Conservation (phyloP, 2,797 vertebrate species). For the Pterois miles region DNA sequence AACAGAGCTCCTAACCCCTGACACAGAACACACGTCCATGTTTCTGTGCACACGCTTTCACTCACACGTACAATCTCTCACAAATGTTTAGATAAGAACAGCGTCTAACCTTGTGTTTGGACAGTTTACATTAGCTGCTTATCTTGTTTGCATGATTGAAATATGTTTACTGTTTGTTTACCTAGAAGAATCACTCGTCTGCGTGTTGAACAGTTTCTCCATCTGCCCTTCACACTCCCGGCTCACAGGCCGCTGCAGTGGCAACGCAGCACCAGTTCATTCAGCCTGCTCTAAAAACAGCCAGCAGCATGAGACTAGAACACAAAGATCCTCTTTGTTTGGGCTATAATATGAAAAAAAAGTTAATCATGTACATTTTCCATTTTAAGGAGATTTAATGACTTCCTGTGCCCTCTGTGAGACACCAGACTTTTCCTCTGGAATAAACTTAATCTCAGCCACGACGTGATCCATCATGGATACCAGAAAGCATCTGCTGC, state of each 20-base stretch:
- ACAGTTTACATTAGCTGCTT: conserved; percentile 18
- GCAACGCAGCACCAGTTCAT: conserved; percentile 12
- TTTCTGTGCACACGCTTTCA: neutral
- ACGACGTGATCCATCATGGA: conserved; percentile 35
- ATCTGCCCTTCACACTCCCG: conserved; percentile 32
- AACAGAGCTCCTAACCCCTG: neutral
- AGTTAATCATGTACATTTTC: conserved; percentile 17
- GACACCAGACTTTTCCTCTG: conserved; percentile 11
- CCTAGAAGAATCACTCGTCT: neutral
- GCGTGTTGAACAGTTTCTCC: neutral
- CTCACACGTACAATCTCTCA: neutral
- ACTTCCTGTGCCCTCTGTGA: conserved; percentile 5
- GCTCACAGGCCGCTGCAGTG: neutral
- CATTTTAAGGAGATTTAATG: conserved; percentile 34
- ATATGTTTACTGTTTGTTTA: conserved; percentile 24
- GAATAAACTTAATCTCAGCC: conserved; percentile 28
- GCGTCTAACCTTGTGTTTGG: neutral
- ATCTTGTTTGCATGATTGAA: conserved; percentile 26
- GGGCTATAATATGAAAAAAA: conserved; percentile 3
- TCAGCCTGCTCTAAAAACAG: neutral
- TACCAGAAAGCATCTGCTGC: conserved; percentile 19
- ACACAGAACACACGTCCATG: neutral
- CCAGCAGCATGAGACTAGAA: neutral
- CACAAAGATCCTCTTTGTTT: conserved; percentile 22
- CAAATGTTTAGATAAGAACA: conserved; percentile 24